Conservation (phyloP, 2,888 invertebrate genomes). For the Ashinkailepas kermadecensis region DNA sequence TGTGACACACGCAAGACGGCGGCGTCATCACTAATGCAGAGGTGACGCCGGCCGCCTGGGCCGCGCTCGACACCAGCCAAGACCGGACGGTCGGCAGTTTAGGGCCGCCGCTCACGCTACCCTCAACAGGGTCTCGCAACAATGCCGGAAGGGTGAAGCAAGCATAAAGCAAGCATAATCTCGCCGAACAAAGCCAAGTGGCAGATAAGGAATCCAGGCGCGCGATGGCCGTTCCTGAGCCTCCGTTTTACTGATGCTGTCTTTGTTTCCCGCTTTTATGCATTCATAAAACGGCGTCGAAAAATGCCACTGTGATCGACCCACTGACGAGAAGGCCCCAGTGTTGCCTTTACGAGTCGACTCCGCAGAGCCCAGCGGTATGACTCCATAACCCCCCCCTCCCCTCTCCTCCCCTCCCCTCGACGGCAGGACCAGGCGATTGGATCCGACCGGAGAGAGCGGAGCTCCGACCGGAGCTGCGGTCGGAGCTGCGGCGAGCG, state of each 20-base stretch:
- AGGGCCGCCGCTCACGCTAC: not conserved
- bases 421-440: not conserved
- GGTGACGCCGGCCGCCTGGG: not conserved
- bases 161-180: slow-evolving; percentile 15
- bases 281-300: not conserved
- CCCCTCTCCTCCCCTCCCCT: not conserved
- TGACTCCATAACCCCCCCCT: not conserved
- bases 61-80: not conserved
- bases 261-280: slow-evolving; percentile 4
- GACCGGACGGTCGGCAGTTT: not conserved
- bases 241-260: not conserved
- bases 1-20: slow-evolving; percentile 12
- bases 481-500: not conserved
- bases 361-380: not conserved
- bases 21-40: slow-evolving; percentile 1
- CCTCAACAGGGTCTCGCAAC: not conserved
- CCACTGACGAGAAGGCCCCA: not conserved
- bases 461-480: no score
- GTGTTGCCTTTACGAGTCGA: not conserved
- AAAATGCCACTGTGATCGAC: not conserved
- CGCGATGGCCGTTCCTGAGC: no score
- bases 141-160: not conserved
- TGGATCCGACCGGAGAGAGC: not conserved
- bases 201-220: not conserved
- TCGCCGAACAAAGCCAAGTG: not conserved